Percentiles rank a stretch among this genome's conserved stretches.
These are phyloP conservation scores for Montipora foliosa DNA, from an alignment of 64 coral and sea anemone species.

Conservation along the genomic window DNA sequence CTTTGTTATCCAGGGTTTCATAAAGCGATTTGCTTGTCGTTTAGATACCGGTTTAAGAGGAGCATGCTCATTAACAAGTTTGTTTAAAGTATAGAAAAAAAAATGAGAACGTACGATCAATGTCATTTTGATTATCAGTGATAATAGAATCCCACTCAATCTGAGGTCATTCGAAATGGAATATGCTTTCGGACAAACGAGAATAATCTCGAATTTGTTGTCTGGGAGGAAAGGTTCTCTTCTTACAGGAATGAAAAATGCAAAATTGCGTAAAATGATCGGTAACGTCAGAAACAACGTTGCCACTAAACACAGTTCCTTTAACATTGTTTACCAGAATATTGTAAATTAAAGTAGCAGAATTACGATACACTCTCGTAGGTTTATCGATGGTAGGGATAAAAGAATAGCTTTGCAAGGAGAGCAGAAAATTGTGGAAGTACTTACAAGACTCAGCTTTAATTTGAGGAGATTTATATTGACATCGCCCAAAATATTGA, in stretches of 20 bases:
- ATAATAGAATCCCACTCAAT: conserved; percentile 3
- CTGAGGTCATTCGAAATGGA: conserved; percentile 13
- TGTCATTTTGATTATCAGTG: background rate
- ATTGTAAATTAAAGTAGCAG: background rate
- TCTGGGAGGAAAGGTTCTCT: background rate
- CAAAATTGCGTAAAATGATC: conserved; percentile 58
- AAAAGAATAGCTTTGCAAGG: conserved; percentile 8
- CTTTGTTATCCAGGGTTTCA: conserved; percentile 48
- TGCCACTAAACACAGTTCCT: conserved; percentile 14
- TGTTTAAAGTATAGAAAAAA: conserved; percentile 43
- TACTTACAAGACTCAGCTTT: background rate
- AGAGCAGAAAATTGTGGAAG: conserved; percentile 14
- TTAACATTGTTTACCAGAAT: background rate
- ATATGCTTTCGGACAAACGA: background rate
- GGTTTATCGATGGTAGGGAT: conserved; percentile 49
- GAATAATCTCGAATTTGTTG: conserved; percentile 36
- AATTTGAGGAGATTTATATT: conserved; percentile 27
- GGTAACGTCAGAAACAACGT: conserved; percentile 30
- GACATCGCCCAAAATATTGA: conserved; percentile 30
- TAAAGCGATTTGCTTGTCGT: conserved; percentile 1
- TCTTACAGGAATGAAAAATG: background rate
- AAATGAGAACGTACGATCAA: conserved; percentile 14
- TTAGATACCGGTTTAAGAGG: conserved; percentile 16
- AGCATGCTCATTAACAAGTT: conserved; percentile 36
- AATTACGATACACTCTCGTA: conserved; percentile 4